Evolutionary conservation across 1,140 invertebrate genomes (phyloP).

Genomic region (Hormaphis cornu): DNA sequence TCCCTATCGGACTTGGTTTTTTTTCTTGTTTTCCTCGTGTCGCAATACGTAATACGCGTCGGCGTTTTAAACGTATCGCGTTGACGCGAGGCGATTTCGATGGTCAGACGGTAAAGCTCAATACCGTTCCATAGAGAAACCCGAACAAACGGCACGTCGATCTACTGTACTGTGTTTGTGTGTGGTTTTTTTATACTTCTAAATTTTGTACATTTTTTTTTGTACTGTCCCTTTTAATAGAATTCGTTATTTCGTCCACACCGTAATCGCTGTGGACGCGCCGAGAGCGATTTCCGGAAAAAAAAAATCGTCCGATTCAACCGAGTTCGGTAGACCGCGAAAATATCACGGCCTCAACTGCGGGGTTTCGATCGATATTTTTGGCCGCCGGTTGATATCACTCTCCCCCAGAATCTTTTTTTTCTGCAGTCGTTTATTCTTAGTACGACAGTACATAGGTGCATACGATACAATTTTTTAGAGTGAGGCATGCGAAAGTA

Average conservation of each 20-base stretch:
- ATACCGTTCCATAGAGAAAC: neutral
- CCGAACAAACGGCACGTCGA: slow-evolving; percentile 15
- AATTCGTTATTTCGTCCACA: neutral
- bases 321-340: neutral
- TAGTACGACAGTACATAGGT: no score
- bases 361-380: slow-evolving; percentile 13
- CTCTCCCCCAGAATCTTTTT: no score
- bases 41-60: neutral
- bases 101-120: slow-evolving; percentile 14
- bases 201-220: neutral
- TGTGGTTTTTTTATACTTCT: neutral
- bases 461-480: no score
- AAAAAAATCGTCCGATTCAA: slow-evolving; percentile 7
- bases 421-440: no score
- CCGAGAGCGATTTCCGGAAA: neutral
- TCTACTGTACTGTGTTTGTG: no score
- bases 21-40: neutral
- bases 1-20: neutral
- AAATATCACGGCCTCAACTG: neutral
- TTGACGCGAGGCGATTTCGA: slow-evolving; percentile 15
- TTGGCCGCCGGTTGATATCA: neutral
- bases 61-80: slow-evolving; percentile 8
- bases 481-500: no score
- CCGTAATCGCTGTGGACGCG: neutral
- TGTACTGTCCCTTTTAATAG: neutral